Evolutionary conservation across 2,113 vertebrate genomes (phyloP).

Genomic region (Heterocephalus glaber): DNA sequence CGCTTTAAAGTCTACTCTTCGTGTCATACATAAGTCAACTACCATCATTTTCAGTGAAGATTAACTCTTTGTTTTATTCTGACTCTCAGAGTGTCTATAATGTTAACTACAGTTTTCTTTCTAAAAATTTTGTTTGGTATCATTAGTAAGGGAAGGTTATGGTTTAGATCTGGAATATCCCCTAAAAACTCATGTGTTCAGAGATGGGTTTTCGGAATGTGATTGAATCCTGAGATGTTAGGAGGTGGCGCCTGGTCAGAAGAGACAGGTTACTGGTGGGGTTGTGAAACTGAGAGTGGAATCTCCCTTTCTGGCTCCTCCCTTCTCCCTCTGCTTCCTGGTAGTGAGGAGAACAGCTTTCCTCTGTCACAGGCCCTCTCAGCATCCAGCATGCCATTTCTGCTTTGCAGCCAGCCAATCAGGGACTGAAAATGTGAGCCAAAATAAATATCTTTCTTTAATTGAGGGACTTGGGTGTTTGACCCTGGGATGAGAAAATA

Average conservation of each 20-base stretch:
- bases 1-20: not conserved
- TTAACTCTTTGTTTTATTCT: not conserved
- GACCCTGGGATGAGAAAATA: not conserved
- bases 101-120: not conserved
- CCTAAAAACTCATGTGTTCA: not conserved
- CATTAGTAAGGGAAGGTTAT: not conserved
- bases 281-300: too few relatives aligned
- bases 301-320: not conserved
- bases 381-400: not conserved
- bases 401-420: not conserved
- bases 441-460: not conserved
- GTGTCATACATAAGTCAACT: slow-evolving; percentile 7
- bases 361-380: not conserved
- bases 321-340: not conserved
- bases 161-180: not conserved
- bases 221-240: not conserved
- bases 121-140: not conserved
- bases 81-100: not conserved
- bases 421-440: not conserved
- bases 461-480: not conserved
- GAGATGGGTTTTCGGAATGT: not conserved
- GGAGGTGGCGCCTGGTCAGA: not conserved
- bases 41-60: not conserved
- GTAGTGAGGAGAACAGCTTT: not conserved
- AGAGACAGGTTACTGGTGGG: not conserved